Base-by-base conservation (phyloP, 2,113 vertebrate genomes). In the Lampris incognitus region DNA sequence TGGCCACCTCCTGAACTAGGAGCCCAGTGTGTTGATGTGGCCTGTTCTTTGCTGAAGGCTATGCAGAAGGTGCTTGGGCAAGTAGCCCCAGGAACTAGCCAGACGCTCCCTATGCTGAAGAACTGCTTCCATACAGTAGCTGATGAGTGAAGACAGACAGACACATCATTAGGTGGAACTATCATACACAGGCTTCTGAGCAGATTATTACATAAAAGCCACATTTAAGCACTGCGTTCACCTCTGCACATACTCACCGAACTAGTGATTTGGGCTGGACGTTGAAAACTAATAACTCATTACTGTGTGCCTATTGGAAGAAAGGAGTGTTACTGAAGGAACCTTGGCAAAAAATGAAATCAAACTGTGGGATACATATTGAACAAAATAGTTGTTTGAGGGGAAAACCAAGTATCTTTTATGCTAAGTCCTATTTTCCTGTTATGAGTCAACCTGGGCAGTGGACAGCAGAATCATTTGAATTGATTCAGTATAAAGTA, bases 241-340 rank as follows among this genome's bases (percentile, higher is more conserved):
- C 10, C 10, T 55, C 36, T 44, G 6, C 11, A 9, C 6, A 3
- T 42, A 85, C 93, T 96, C 91, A 98, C 98, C 97, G 94, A 6
- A 96, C 93, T 0, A 99, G 95, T 46, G 98, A 96, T 90, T 97
- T 95, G 11, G 98, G 97, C 71, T 98, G 97, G 46, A 99, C 95
- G 7, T 93, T 96, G 88, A 99, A 98, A 83, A 97, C 87, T 0
- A 99, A 92, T 46, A 99, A 89, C 88, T 98, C 95, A 0, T 97
- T 99, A 80, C 97, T 99, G 86, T 99, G 98, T 85, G 96, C 97
- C 97, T 99, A 92, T 40, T 64, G 37, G 52, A 65, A 59, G 10
- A 41, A 11, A 40, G 24, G 40, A 5, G 40, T 24, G 44, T 36
- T 1, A 24, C 24, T 24, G 24, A 24, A 24, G 24, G 24, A 24